Base-by-base conservation (phyloP, 2,797 vertebrate species). In the Pseudochromis fuscus region DNA sequence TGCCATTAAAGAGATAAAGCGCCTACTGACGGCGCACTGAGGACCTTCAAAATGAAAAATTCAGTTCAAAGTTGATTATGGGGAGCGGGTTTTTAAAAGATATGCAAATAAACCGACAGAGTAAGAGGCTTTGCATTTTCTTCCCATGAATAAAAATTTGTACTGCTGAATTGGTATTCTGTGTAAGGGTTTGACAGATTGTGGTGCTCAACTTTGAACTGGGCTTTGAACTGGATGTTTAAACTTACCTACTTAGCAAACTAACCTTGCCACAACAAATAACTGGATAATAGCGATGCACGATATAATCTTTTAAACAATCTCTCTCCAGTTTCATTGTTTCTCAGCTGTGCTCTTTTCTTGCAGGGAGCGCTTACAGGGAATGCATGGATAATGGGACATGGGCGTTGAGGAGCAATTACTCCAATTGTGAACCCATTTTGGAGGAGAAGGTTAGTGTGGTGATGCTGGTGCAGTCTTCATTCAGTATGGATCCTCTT, bases 301-400 rank as follows among this genome's bases (percentile, higher is more conserved):
- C 25, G 35, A 5, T 23, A 23, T 63, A 13, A 19, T 30, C 13
- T 46, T 46, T 23, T 7, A 5, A 66, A 21, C 23, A 9, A 15
- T 21, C 19, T 53, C 45, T 70, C 27, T 4, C 1, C 38, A 42
- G 28, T 51, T 66, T 28, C 1, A 25, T 35, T 40, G 30, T 42
- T 65, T 49, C 38, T 75, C 30, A 67, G 15, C 25, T 1, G 0
- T 44, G 19, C 37, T 61, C 12, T 5, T 44, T 15, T 78, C 87
- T 91, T 89, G 24, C 82, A 99, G 98, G 96, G 87, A 98, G 94
- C 33, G 96, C 95, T 48, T 97, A 96, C 90, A 95, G 98, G 77
- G 96, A 97, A 86, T 99, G 98, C 85, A 91, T 97, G 89, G 97
- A 95, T 73, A 99, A 99, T 27, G 97, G 97, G n/a, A 99, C 96